Conservation (phyloP, 2,797 vertebrate species). For the Phoeniculus purpureus region DNA sequence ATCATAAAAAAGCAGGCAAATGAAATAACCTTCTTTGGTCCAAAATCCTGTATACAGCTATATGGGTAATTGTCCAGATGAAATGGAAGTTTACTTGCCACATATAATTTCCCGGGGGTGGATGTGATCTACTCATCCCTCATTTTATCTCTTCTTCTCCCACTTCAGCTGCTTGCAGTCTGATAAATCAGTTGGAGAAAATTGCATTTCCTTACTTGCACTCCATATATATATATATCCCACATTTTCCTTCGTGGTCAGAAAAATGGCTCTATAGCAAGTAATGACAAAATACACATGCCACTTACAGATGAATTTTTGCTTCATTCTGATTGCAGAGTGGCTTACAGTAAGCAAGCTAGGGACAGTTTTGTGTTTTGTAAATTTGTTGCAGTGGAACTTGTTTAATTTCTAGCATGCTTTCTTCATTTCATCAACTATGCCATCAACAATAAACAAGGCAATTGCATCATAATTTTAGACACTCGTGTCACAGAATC, state of each 20-base stretch:
- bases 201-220: background rate
- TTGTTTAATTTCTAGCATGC: background rate
- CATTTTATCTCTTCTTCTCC: background rate
- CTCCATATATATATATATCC: rapidly evolving
- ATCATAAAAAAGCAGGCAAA: background rate
- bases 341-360: background rate
- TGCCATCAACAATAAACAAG: background rate
- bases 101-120: background rate
- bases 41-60: background rate
- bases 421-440: background rate
- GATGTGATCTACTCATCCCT: rapidly evolving
- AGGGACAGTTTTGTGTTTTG: background rate
- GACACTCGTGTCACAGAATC: background rate
- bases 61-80: rapidly evolving
- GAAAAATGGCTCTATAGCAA: background rate
- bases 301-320: background rate
- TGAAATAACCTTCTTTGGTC: background rate
- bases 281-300: rapidly evolving
- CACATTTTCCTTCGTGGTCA: background rate
- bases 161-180: background rate
- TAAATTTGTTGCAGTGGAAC: background rate
- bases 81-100: background rate
- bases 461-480: background rate
- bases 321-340: background rate
- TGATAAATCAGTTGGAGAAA: background rate